These are phyloP conservation scores for Trimorus sp. DNA, from an alignment of 2,888 invertebrate species.

Conservation along the genomic window DNA sequence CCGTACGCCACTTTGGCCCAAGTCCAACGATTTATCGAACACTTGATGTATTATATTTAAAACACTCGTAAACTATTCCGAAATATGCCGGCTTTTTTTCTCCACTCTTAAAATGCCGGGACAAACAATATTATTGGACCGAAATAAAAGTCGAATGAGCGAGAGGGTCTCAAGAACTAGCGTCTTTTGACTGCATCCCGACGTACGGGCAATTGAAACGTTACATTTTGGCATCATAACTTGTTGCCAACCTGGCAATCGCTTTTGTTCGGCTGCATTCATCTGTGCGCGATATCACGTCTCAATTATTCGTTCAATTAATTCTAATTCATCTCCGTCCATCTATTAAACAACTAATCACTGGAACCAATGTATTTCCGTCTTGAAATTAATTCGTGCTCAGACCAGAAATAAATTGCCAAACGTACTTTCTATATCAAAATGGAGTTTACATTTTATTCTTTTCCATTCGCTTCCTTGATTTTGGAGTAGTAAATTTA, in stretches of 20 bases:
- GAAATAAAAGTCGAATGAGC: too few relatives aligned
- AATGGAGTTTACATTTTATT: too few relatives aligned
- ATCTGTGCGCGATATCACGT: background rate
- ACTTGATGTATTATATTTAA: slow-evolving; percentile 76
- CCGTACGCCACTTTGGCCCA: slow-evolving; percentile 72
- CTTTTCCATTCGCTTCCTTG: too few relatives aligned
- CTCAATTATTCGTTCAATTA: slow-evolving; percentile 9
- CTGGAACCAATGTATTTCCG: too few relatives aligned
- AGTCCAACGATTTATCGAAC: slow-evolving; percentile 77
- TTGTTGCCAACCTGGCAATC: slow-evolving; percentile 20
- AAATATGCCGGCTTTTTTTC: slow-evolving; percentile 9
- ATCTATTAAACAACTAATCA: too few relatives aligned
- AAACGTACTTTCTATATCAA: too few relatives aligned
- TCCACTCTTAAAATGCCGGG: slow-evolving; percentile 1
- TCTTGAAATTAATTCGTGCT: too few relatives aligned
- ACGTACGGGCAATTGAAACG: slow-evolving; percentile 12
- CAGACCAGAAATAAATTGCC: too few relatives aligned
- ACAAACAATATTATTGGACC: slow-evolving; percentile 6
- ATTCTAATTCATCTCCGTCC: background rate
- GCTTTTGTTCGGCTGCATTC: background rate
- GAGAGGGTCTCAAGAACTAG: too few relatives aligned
- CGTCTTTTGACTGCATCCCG: too few relatives aligned
- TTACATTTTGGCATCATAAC: slow-evolving; percentile 32
- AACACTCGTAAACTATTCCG: slow-evolving; percentile 47
- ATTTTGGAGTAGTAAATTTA: too few relatives aligned